Base-by-base conservation (phyloP, 2,113 vertebrate genomes). In the Siniperca chuatsi region DNA sequence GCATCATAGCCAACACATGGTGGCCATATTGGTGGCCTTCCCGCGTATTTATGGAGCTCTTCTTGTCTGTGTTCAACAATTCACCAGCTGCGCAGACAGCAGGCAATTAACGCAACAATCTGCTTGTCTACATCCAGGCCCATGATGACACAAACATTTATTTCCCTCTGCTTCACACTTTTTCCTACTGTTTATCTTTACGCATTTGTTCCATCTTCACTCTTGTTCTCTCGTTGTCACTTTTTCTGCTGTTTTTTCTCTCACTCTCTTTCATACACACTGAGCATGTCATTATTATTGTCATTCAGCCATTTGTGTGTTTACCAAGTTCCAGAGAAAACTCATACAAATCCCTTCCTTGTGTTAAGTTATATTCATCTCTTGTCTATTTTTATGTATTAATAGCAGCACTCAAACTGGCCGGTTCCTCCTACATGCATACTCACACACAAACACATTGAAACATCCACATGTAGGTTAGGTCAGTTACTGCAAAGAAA, bases 81-180 rank as follows among this genome's bases (percentile, higher is more conserved):
- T 84, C 76, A 91, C 75, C 79, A 88, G 87, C 90, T 89, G 89
- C 18, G 12, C 75, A 75, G 85, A 72, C 86, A 90, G 84, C 86
- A 85, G 83, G 88, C 73, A 81, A 78, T 89, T 87, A 88, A 81
- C 68, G 67, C 80, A 67, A 58, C 87, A 90, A 75, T 90, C 87
- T 92, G 85, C 77, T 85, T 9, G 50, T 79, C 57, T 55, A 75
- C 42, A 75, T 75, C 58, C 18, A n/a, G 64, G 42, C 60, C 37
- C 65, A 74, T 23, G 23, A 58, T 35, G 75, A 82, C 68, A 65
- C 50, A 7, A 15, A 70, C 65, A 46, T 79, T 61, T 78, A 48
- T 68, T 86, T 73, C 52, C 52, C n/a, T 25, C 48, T 20, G 4
- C 4, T 76, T 70, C 33, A 73, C 61, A 37, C 74, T 65, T 82